Evolutionary conservation across 2,113 vertebrate genomes (phyloP), one percentile per base, ranked within the genome.

Genomic region (Oenanthe oenanthe): DNA sequence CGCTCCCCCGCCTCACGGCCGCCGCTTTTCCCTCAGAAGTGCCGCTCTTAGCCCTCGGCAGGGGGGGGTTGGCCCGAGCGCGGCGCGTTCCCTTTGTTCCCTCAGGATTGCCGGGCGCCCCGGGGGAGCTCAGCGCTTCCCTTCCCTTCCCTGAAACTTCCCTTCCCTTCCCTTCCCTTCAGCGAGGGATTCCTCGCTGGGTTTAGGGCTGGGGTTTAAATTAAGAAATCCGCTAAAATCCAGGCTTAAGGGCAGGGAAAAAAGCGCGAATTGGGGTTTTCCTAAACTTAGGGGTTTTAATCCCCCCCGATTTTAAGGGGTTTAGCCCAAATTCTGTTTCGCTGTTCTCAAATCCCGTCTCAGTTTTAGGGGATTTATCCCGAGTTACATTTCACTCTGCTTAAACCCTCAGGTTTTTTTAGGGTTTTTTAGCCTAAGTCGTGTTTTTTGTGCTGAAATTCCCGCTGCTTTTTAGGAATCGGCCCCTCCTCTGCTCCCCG

Each of bases 361-460:
- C 24, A 3, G 4, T 60, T 70, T 50, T 50, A 7, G 45, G 45
- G 24, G 34, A 5, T 70, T 42, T 42, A 4, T 42, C 38, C 31
- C 16, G 8, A 50, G 36, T 25, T 43, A 4, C 4, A 1, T 31
- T 61, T 29, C 2, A 0, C 5, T 9, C 5, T 14, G 22, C 29
- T 2, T 11, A 5, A 70, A 15, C 29, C 17, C 9, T 51, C 6
- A 1, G 25, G 12, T 17, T 8, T 58, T 58, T 40, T 48, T 12
- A 10, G 22, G 11, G 15, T 1, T 13, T 50, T 51, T 51, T 42
- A 15, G 31, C 31, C 31, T 36, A 2, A 32, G 17, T 13, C 12
- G 1, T 3, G 24, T 7, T 29, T 18, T 60, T 58, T 13, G n/a
- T 48, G 63, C n/a, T 7, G 19, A 22, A 79, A 66, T 45, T 17